Evolutionary conservation across 1,140 invertebrate genomes (phyloP).

Genomic region (Drosophila elegans): DNA sequence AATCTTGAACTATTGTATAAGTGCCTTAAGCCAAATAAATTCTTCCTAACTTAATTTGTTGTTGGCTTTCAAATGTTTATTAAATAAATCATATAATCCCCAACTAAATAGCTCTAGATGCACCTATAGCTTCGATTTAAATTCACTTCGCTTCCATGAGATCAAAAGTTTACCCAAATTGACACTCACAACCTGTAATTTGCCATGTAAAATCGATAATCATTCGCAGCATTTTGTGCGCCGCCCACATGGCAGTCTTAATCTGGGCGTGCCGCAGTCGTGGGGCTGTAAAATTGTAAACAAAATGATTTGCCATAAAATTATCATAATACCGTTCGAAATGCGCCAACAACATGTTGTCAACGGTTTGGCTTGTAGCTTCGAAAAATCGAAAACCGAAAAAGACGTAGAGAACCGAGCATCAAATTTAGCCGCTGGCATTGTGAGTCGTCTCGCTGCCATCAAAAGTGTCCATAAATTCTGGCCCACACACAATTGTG

Average conservation of each 20-base stretch:
- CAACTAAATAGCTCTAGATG: constrained; percentile 8
- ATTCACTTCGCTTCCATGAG: constrained; percentile 24
- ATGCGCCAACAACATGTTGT: constrained; percentile 82
- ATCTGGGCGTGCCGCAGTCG: constrained; percentile 42
- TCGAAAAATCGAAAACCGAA: constrained; percentile 6
- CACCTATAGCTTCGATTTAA: constrained; percentile 6
- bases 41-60: background rate
- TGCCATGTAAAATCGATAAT: constrained; percentile 81
- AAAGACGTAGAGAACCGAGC: constrained; percentile 28
- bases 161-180: constrained; percentile 48
- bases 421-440: constrained; percentile 58
- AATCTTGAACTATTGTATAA: background rate
- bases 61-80: background rate
- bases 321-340: constrained; percentile 79
- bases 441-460: constrained; percentile 54
- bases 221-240: constrained; percentile 74
- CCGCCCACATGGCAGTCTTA: constrained; percentile 53
- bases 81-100: constrained; percentile 10
- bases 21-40: background rate
- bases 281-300: constrained; percentile 74
- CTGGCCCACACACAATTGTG: constrained; percentile 73
- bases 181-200: constrained; percentile 58
- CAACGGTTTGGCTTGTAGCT: constrained; percentile 50
- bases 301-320: constrained; percentile 83
- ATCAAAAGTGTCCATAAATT: constrained; percentile 76